phyloP scores from a whole-genome alignment of 1,140 invertebrate genomes.

The Ceratosolen fusciceps region DNA sequence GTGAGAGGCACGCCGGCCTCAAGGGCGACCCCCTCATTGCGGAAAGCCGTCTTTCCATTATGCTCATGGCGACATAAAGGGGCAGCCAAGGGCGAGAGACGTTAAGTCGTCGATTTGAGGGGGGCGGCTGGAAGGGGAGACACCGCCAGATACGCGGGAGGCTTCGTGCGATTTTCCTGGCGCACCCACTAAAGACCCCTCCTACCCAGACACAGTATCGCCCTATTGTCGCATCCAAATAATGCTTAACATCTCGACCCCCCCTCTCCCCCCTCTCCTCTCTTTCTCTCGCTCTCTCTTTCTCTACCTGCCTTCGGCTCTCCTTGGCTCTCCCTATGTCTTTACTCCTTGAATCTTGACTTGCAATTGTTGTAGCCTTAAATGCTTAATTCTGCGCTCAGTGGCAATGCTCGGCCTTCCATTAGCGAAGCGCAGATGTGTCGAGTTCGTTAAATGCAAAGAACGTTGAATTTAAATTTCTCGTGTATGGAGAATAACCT shows the following conservation, averaged over 20 bases:
- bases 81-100: too few species aligned
- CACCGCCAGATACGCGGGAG: slow-evolving; percentile 8
- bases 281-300: neutral
- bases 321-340: neutral
- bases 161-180: slow-evolving; percentile 17
- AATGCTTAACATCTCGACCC: neutral
- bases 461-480: neutral
- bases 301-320: neutral
- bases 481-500: neutral
- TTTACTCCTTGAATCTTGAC: too few species aligned
- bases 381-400: neutral
- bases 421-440: slow-evolving; percentile 20
- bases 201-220: neutral
- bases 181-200: too few species aligned
- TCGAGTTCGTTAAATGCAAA: neutral
- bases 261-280: neutral
- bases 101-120: neutral
- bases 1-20: neutral
- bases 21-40: neutral
- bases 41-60: neutral
- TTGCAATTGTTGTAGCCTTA: neutral
- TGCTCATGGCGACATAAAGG: neutral
- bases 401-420: neutral
- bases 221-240: neutral
- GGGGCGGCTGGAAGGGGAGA: neutral